Evolutionary conservation across 1,140 invertebrate species (phyloP).

Genomic region (Cecropterus lyciades): DNA sequence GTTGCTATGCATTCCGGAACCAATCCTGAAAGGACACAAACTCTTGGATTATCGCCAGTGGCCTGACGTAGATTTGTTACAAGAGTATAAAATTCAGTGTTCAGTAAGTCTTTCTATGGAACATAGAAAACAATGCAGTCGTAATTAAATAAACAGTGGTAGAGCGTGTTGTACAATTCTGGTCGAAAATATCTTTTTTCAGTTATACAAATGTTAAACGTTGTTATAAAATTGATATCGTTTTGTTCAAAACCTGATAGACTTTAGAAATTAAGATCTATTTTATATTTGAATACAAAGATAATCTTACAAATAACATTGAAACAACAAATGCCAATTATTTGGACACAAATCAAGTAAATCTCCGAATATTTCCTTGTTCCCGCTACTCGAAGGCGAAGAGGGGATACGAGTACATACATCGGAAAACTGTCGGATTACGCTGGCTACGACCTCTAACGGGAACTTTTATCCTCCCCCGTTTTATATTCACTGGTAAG

Average conservation of each 20-base stretch:
- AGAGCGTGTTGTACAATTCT: too few species aligned
- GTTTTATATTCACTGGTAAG: constrained; percentile 47
- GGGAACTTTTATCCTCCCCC: constrained; percentile 56
- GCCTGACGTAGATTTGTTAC: constrained; percentile 64
- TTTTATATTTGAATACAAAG: too few species aligned
- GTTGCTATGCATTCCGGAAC: constrained; percentile 50
- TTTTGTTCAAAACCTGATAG: too few species aligned
- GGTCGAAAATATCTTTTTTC: too few species aligned
- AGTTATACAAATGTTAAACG: too few species aligned
- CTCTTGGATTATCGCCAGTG: constrained; percentile 71
- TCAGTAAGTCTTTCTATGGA: constrained; percentile 47
- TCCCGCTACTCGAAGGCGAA: constrained; percentile 44
- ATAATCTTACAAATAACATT: too few species aligned
- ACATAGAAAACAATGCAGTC: constrained; percentile 27
- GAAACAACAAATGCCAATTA: too few species aligned
- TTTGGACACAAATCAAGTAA: too few species aligned
- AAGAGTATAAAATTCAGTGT: constrained; percentile 65
- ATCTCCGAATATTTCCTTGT: background rate
- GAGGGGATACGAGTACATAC: constrained; percentile 45
- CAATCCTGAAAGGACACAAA: constrained; percentile 59
- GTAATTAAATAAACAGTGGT: background rate
- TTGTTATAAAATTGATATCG: too few species aligned
- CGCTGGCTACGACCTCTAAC: constrained; percentile 49
- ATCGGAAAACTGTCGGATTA: constrained; percentile 61
- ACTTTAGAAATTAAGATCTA: too few species aligned